phyloP scores from a whole-genome alignment of 2,113 vertebrate species.

The Pelvicachromis taeniatus region DNA sequence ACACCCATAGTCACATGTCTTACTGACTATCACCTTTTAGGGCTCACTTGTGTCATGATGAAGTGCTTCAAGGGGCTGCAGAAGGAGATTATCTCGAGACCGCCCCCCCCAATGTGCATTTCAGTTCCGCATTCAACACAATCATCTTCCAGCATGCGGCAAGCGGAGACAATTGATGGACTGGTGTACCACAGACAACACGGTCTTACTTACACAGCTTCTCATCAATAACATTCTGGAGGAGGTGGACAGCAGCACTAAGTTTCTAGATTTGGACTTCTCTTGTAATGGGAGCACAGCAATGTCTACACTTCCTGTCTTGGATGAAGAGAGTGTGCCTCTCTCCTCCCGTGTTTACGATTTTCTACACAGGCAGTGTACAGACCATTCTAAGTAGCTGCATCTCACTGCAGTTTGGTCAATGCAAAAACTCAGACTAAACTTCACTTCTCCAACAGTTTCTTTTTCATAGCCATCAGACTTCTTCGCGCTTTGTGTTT shows the following conservation, averaged over 20 bases:
- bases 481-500: background rate
- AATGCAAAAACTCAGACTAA: too few species aligned
- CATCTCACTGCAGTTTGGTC: too few species aligned
- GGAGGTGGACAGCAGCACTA: rapidly evolving
- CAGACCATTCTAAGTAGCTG: too few species aligned
- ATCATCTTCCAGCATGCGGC: background rate
- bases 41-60: too few species aligned
- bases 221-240: background rate
- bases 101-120: rapidly evolving
- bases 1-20: background rate
- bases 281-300: background rate
- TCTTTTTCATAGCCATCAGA: background rate
- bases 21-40: background rate
- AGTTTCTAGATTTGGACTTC: background rate
- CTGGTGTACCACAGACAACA: background rate
- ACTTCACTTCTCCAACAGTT: background rate
- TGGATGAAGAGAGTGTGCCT: rapidly evolving
- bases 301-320: background rate
- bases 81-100: too few species aligned
- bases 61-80: too few species aligned
- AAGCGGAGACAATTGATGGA: rapidly evolving
- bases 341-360: too few species aligned
- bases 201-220: background rate
- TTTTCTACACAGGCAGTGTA: too few species aligned
- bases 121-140: background rate